These are phyloP conservation scores for Microctenopoma lineatum DNA, from an alignment of 2,797 vertebrate genomes.

Conservation along the genomic window DNA sequence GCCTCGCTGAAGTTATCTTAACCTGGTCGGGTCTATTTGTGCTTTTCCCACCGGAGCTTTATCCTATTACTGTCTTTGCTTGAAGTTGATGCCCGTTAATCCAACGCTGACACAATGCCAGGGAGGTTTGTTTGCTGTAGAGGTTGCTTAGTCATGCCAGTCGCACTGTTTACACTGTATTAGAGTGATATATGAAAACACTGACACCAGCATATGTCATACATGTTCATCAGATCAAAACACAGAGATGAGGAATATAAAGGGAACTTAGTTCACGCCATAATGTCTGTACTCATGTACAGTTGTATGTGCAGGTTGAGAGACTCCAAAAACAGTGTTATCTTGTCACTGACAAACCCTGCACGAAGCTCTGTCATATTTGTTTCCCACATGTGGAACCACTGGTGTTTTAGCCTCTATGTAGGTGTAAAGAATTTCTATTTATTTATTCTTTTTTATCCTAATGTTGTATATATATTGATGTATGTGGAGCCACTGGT, in stretches of 20 bases:
- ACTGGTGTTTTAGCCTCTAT: too few species aligned
- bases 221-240: background rate
- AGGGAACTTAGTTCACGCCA: background rate
- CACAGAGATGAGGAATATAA: background rate
- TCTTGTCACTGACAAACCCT: too few species aligned
- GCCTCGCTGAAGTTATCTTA: slow-evolving; percentile 40
- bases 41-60: slow-evolving; percentile 55
- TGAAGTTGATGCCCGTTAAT: slow-evolving; percentile 72
- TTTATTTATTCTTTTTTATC: too few species aligned
- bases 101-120: slow-evolving; percentile 55
- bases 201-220: background rate
- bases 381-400: too few species aligned
- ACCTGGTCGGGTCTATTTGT: slow-evolving; percentile 73
- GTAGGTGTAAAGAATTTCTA: too few species aligned
- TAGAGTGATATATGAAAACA: background rate
- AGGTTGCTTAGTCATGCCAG: slow-evolving; percentile 46
- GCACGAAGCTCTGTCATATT: too few species aligned
- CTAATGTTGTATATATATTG: too few species aligned
- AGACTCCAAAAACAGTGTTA: too few species aligned
- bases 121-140: slow-evolving; percentile 37
- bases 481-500: too few species aligned
- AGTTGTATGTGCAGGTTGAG: too few species aligned
- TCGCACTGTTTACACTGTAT: background rate
- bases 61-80: slow-evolving; percentile 83
- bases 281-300: background rate